Percentiles rank a stretch among this genome's conserved stretches.
Conservation (phyloP, 2,888 invertebrate species). For the Hypolimnas misippus region DNA sequence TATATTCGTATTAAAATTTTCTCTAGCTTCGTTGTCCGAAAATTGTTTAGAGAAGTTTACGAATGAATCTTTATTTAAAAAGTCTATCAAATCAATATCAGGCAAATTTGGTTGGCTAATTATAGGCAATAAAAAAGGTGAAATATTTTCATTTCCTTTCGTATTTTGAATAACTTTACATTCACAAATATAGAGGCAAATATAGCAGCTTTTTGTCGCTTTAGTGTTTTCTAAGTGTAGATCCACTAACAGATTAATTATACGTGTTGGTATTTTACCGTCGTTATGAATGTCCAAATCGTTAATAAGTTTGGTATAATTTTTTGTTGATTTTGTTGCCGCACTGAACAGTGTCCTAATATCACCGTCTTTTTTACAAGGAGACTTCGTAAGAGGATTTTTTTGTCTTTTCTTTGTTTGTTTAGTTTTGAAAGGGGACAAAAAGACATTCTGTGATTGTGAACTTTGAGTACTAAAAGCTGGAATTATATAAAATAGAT, state of each 20-base stretch:
- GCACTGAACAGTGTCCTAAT: constrained; percentile 83
- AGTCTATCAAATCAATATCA: constrained; percentile 63
- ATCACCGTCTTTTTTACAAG: constrained; percentile 76
- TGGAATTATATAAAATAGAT: constrained; percentile 45
- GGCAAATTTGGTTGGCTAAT: constrained; percentile 58
- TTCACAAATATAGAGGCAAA: constrained; percentile 73
- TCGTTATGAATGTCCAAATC: constrained; percentile 68
- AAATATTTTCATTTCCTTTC: constrained; percentile 44
- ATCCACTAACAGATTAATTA: constrained; percentile 75
- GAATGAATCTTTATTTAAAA: constrained; percentile 58
- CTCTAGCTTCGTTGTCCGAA: constrained; percentile 33
- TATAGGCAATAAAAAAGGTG: constrained; percentile 44
- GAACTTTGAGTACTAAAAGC: constrained; percentile 58
- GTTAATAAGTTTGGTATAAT: constrained; percentile 71
- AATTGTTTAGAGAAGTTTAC: constrained; percentile 50
- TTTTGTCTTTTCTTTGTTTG: constrained; percentile 59
- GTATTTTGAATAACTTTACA: constrained; percentile 61
- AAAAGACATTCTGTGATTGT: constrained; percentile 47
- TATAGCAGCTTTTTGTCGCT: constrained; percentile 59
- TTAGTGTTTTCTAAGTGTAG: constrained; percentile 68
- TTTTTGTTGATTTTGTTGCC: constrained; percentile 74
- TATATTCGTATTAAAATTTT: not conserved
- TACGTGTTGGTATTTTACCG: constrained; percentile 61
- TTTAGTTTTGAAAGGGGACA: constrained; percentile 51
- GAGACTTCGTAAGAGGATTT: constrained; percentile 54